Percentiles rank a stretch among this genome's conserved stretches.
Conservation (phyloP, 2,113 vertebrate genomes). For the Macaca fascicularis region T2T-MFA8v1.1 NC_088389.1:66418001-66418500, state of each 20-base stretch:
- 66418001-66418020: too few species aligned
- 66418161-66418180: neutral
- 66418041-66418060: too few species aligned
- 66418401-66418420: neutral
- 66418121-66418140: neutral
- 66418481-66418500: neutral
- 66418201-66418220: neutral
- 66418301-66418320: neutral
- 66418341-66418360: neutral
- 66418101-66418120: neutral
- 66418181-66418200: neutral
- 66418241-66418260: neutral
- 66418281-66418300: neutral
- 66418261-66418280: neutral
- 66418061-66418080: too few species aligned
- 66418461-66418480: neutral
- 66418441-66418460: neutral
- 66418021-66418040: too few species aligned
- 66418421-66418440: neutral
- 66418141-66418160: neutral
- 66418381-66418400: neutral
- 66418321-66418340: neutral
- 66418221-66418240: neutral
- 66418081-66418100: too few species aligned
- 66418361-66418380: neutral